These are phyloP conservation scores for Hylaeus anthracinus DNA, from an alignment of 1,140 invertebrate genomes.

Conservation along the genomic window DNA sequence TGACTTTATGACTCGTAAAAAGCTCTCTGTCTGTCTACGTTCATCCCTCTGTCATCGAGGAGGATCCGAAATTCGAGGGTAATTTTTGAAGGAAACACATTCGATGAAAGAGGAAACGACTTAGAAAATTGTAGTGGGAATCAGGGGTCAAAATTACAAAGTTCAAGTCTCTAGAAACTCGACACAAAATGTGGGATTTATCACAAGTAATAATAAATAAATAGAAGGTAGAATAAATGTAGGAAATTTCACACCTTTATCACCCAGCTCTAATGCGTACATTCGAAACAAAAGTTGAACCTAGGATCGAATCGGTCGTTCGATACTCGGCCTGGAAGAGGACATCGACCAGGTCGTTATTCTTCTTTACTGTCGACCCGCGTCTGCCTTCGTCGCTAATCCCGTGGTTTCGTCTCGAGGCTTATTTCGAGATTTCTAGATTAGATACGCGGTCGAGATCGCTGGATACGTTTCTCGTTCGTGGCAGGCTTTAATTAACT, in stretches of 20 bases:
- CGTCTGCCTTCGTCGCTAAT: slow-evolving; percentile 18
- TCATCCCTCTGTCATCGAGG: slow-evolving; percentile 16
- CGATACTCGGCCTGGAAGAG: background rate
- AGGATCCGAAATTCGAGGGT: slow-evolving; percentile 49
- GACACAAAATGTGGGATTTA: too few species aligned
- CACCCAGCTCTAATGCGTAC: too few species aligned
- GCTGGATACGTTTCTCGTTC: slow-evolving; percentile 27
- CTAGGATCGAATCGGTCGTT: too few species aligned
- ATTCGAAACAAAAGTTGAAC: too few species aligned
- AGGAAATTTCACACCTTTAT: too few species aligned
- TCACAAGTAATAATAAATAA: too few species aligned
- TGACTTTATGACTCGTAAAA: slow-evolving; percentile 80
- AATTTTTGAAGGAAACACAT: slow-evolving; percentile 16
- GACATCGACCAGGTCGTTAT: slow-evolving; percentile 28
- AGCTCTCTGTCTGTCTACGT: slow-evolving; percentile 53
- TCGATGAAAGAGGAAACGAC: too few species aligned
- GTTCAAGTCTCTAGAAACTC: too few species aligned
- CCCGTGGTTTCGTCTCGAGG: slow-evolving; percentile 1
- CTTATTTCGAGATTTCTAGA: slow-evolving; percentile 42
- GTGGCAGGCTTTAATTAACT: slow-evolving; percentile 41
- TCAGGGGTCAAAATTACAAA: too few species aligned
- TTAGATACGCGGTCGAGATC: slow-evolving; percentile 38
- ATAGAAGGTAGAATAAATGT: too few species aligned
- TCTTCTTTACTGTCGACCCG: slow-evolving; percentile 30
- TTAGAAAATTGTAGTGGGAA: too few species aligned